phyloP scores from a whole-genome alignment of 2,888 invertebrate genomes.

The Endotricha flammealis region DNA sequence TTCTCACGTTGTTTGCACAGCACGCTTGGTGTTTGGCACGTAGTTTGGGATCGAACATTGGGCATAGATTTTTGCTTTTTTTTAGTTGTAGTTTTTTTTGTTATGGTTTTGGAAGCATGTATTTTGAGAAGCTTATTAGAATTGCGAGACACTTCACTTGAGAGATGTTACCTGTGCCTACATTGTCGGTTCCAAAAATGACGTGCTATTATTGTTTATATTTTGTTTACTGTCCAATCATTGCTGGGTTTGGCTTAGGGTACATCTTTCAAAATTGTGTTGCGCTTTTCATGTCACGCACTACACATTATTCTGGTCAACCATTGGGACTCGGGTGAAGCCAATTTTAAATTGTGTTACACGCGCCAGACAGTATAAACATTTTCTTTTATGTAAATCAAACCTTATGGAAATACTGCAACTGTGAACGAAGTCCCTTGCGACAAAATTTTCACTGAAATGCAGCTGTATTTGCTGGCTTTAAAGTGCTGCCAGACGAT shows the following conservation, averaged over 20 bases:
- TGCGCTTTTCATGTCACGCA: constrained; percentile 27
- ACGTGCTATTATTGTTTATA: constrained; percentile 17
- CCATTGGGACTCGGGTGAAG: too few species aligned
- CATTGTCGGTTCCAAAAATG: constrained; percentile 39
- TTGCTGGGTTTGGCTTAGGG: constrained; percentile 62
- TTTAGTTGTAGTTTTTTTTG: constrained; percentile 20
- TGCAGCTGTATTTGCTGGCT: too few species aligned
- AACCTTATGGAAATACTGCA: too few species aligned
- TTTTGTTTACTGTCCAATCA: constrained; percentile 51
- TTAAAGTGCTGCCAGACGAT: too few species aligned
- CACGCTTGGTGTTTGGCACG: constrained; percentile 29
- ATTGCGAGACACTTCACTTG: constrained; percentile 54
- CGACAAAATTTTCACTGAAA: too few species aligned
- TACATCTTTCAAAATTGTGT: constrained; percentile 65
- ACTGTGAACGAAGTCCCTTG: too few species aligned
- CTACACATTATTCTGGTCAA: constrained; percentile 1
- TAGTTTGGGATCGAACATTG: constrained; percentile 10
- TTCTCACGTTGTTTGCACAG: constrained; percentile 30
- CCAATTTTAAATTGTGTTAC: too few species aligned
- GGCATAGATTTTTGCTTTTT: constrained; percentile 15
- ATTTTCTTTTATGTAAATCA: too few species aligned
- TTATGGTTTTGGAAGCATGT: constrained; percentile 47
- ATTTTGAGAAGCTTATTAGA: constrained; percentile 39
- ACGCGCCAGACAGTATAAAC: too few species aligned
- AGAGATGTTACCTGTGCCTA: constrained; percentile 74